These are phyloP conservation scores for Amblyteles armatorius DNA, from an alignment of 2,888 invertebrate genomes.

Conservation along the genomic window DNA sequence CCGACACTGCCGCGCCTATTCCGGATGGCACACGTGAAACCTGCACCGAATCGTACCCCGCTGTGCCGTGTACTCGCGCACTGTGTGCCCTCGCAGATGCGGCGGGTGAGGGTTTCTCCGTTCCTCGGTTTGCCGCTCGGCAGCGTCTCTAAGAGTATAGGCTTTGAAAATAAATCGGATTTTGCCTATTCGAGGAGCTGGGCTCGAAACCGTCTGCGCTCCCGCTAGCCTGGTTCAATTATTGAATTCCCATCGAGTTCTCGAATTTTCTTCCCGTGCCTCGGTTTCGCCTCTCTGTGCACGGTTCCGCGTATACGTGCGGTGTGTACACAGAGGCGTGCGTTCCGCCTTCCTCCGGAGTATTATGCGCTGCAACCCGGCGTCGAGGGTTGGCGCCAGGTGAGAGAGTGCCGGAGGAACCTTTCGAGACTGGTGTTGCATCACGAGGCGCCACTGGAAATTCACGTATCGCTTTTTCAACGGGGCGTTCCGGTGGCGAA, in stretches of 20 bases:
- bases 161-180: conserved; percentile 65
- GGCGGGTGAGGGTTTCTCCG: conserved; percentile 18
- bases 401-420: conserved; percentile 1
- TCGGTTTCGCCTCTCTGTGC: not conserved
- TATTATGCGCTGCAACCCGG: not conserved
- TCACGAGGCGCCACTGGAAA: not conserved
- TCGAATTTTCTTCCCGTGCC: conserved; percentile 44
- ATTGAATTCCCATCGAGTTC: conserved; percentile 62
- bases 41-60: conserved; percentile 31
- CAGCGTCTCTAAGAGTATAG: conserved; percentile 11
- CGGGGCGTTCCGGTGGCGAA: not conserved
- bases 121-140: conserved; percentile 26
- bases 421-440: not conserved
- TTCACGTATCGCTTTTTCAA: not conserved
- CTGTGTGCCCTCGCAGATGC: conserved; percentile 7
- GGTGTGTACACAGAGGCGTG: not conserved
- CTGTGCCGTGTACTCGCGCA: not conserved
- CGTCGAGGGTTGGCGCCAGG: not conserved
- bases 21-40: conserved; percentile 59
- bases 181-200: conserved; percentile 58
- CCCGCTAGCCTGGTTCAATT: conserved; percentile 54
- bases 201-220: conserved; percentile 40
- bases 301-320: not conserved
- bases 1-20: conserved; percentile 52
- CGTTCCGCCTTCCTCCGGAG: not conserved